A percentile compares a stretch with the other conserved stretches of the same genome.
These are phyloP conservation scores for Hoplias malabaricus DNA, from an alignment of 2,113 vertebrate species.

Conservation along the genomic window DNA sequence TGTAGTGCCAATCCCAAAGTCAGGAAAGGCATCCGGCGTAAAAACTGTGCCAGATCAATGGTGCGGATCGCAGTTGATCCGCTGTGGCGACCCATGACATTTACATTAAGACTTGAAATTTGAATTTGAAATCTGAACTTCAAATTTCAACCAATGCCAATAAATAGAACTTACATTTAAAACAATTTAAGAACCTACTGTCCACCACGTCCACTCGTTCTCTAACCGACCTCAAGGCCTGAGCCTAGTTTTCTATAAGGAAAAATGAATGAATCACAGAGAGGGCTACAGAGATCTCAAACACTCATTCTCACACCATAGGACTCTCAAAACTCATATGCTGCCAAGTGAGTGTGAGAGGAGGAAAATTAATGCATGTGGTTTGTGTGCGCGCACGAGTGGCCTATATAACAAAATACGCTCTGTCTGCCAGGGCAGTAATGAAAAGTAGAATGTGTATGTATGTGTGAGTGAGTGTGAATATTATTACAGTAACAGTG, in stretches of 20 bases:
- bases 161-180: no score
- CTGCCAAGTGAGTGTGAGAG: background rate
- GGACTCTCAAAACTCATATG: conserved; percentile 1
- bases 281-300: background rate
- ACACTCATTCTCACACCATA: background rate
- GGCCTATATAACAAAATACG: conserved; percentile 5
- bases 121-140: no score
- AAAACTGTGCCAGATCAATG: no score
- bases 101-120: no score
- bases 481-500: conserved; percentile 12
- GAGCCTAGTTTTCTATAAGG: background rate
- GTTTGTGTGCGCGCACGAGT: background rate
- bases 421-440: conserved; percentile 1
- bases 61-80: no score
- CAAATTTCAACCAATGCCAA: no score
- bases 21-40: no score
- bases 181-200: no score
- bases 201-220: background rate
- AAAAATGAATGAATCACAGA: background rate
- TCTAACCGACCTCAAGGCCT: background rate
- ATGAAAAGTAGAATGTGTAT: background rate
- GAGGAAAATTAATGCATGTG: background rate
- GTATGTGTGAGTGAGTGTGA: conserved; percentile 1
- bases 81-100: no score
- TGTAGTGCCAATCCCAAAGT: no score